Evolutionary conservation across 2,888 invertebrate genomes (phyloP).

Genomic region (Drosophila meridiana): DNA sequence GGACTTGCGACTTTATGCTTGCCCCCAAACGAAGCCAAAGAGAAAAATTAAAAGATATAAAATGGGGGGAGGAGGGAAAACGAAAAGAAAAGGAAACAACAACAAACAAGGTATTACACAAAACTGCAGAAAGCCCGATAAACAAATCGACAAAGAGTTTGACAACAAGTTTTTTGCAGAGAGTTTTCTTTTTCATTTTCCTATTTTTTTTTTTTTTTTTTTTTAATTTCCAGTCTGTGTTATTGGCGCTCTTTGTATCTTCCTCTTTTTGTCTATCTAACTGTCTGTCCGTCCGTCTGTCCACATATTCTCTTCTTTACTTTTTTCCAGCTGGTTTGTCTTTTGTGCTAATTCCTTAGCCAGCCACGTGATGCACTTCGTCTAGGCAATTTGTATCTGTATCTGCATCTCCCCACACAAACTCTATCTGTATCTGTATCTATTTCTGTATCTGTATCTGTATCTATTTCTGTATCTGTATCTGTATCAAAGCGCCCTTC

Average conservation of each 20-base stretch:
- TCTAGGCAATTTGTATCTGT: slow-evolving; percentile 37
- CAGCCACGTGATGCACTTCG: slow-evolving; percentile 31
- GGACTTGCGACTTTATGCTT: slow-evolving; percentile 47
- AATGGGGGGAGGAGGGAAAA: slow-evolving; percentile 1
- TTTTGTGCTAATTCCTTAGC: slow-evolving; percentile 31
- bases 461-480: slow-evolving; percentile 8
- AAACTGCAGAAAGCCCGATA: slow-evolving; percentile 43
- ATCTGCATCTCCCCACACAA: not conserved
- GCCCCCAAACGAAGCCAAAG: slow-evolving; percentile 24
- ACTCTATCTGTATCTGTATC: slow-evolving; percentile 4
- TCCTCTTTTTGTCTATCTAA: not conserved
- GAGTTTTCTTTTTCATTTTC: slow-evolving; percentile 7
- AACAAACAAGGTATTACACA: slow-evolving; percentile 26
- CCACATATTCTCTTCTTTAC: slow-evolving; percentile 4
- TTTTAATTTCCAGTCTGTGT: slow-evolving; percentile 65
- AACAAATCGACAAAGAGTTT: slow-evolving; percentile 60
- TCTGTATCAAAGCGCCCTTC: slow-evolving; percentile 14
- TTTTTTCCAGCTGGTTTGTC: slow-evolving; percentile 21
- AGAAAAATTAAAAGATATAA: slow-evolving; percentile 5
- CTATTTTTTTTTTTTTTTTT: not conserved
- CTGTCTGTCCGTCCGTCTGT: slow-evolving; percentile 1
- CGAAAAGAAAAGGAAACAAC: not conserved
- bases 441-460: slow-evolving; percentile 2
- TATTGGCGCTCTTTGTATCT: slow-evolving; percentile 50
- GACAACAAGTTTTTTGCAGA: slow-evolving; percentile 44